These are phyloP conservation scores for Nyctibius grandis DNA, from an alignment of 2,797 vertebrate species.

Conservation along the genomic window DNA sequence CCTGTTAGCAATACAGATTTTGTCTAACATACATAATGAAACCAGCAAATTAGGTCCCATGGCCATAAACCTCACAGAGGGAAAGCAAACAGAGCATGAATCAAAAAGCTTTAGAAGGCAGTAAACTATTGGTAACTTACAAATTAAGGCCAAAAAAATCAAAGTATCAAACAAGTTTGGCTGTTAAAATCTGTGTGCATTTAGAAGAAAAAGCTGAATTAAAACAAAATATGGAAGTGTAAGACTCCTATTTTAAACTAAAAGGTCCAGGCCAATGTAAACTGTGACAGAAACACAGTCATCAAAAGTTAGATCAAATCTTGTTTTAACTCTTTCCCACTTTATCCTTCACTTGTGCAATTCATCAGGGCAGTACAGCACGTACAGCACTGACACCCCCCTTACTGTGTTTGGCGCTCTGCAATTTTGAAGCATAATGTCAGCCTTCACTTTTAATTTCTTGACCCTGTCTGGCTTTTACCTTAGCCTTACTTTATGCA, in stretches of 20 bases:
- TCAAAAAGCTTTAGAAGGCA: conserved; percentile 75
- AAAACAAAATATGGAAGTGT: not conserved
- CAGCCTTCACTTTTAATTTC: conserved; percentile 35
- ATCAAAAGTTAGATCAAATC: not conserved
- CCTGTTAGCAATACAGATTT: conserved; percentile 75
- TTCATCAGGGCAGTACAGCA: not conserved
- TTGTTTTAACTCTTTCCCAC: not conserved
- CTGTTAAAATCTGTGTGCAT: conserved; percentile 9
- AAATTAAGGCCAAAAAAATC: conserved; percentile 69
- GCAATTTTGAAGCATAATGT: not conserved
- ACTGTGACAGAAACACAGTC: not conserved
- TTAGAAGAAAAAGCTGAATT: not conserved
- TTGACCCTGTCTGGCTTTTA: conserved; percentile 8
- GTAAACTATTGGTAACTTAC: conserved; percentile 75
- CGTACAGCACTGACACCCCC: not conserved
- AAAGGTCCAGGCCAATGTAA: not conserved
- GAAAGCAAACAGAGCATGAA: conserved; percentile 78
- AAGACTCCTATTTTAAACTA: not conserved
- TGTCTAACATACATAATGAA: conserved; percentile 79
- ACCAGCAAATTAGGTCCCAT: conserved; percentile 78
- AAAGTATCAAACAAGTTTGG: conserved; percentile 34
- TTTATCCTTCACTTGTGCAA: not conserved
- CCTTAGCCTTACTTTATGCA: not conserved
- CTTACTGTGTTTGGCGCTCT: not conserved
- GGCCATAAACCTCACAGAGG: conserved; percentile 77